A percentile compares a stretch with the other conserved stretches of the same genome.
phyloP scores from a whole-genome alignment of 2,113 vertebrate species.

The Ictidomys tridecemlineatus region DNA sequence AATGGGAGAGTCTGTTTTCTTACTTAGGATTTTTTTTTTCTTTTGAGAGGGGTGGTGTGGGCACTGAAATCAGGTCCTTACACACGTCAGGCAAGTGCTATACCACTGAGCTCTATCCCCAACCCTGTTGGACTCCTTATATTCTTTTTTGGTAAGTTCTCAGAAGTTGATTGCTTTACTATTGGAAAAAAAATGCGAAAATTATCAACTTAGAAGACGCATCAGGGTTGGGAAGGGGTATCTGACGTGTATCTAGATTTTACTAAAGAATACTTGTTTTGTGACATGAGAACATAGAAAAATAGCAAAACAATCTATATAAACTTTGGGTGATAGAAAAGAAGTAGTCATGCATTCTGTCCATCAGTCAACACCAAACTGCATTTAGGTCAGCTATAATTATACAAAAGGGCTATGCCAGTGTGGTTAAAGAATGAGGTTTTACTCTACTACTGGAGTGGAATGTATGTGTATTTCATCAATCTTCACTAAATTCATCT shows the following conservation, averaged over 20 bases:
- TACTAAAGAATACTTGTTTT: neutral
- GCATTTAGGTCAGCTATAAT: neutral
- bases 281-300: conserved; percentile 13
- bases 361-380: neutral
- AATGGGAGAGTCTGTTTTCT: neutral
- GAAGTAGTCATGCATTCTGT: neutral
- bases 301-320: neutral
- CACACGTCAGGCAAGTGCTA: no score
- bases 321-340: neutral
- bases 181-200: neutral
- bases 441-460: neutral
- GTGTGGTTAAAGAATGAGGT: neutral
- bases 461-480: neutral
- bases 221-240: neutral
- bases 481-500: neutral
- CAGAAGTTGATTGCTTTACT: neutral
- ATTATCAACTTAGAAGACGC: neutral
- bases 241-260: neutral
- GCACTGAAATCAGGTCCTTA: no score
- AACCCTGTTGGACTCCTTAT: neutral
- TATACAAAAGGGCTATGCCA: neutral
- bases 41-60: no score
- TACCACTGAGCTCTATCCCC: no score
- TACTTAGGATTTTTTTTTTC: no score
- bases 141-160: neutral